Base-by-base conservation (phyloP, 2,113 vertebrate genomes). In the Cisticola juncidis region DNA sequence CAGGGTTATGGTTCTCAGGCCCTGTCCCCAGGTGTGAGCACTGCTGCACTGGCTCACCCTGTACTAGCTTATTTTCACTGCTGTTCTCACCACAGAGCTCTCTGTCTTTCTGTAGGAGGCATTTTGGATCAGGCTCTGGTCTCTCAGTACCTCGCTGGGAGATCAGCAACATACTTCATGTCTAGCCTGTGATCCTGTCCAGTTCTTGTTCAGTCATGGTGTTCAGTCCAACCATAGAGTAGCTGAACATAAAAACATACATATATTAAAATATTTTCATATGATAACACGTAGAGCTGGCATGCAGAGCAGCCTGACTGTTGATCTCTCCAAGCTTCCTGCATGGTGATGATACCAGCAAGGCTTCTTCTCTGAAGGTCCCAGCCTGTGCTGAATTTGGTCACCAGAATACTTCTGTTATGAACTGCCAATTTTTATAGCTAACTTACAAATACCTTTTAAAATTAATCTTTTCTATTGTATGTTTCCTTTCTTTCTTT, bases 11-110 rank as follows among this genome's bases (percentile, higher is more conserved):
- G 47, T 25, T 74, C 7, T 48, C 60, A 69, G n/a, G 21, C 44
- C 31, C 17, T 31, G 35, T 62, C 9, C 14, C 25, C 17, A 31
- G 17, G 2, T 61, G 4, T 3, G 17, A 42, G 36, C 38, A 24
- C 22, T 0, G 0, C 38, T 51, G 45, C 31, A 10, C 20, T n/a
- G 51, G 9, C 31, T 82, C 21, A 5, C 48, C 62, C 38, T 68
- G 33, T 16, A 18, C 25, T 66, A 28, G 11, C 3, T 44, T 20
- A 0, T n/a, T 85, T 44, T 23, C 65, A 40, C 26, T 57, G n/a
- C 47, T 56, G 12, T 42, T 88, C 25, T 53, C 48, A 25, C 28
- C 21, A 15, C 14, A 48, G 16, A 4, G 11, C 21, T 25, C 22
- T 25, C 68, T 83, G 51, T 71, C 9, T 17, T 70, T 54, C 76